Evolutionary conservation across 2,113 vertebrate genomes (phyloP).

Genomic region (Zapornia atra): DNA sequence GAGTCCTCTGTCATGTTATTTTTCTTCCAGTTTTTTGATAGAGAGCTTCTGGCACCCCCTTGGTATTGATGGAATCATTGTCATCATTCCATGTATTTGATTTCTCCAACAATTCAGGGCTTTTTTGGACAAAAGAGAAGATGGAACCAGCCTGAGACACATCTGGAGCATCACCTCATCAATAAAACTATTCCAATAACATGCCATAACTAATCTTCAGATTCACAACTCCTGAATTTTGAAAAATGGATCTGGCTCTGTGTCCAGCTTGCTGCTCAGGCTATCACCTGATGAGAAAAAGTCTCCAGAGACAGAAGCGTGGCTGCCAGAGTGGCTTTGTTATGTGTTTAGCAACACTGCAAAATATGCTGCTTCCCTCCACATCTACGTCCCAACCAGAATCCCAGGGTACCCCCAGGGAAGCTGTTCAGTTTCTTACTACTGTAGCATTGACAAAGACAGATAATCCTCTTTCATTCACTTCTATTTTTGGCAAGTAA

Average conservation of each 20-base stretch:
- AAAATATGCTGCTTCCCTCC: background rate
- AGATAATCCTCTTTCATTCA: background rate
- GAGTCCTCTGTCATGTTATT: background rate
- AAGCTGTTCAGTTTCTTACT: background rate
- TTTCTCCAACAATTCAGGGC: background rate
- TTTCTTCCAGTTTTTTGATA: background rate
- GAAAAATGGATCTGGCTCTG: background rate
- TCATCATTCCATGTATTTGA: background rate
- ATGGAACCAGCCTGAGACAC: background rate
- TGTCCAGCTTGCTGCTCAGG: background rate
- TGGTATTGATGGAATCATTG: background rate
- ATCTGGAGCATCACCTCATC: background rate
- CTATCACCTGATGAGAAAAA: background rate
- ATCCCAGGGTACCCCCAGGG: background rate
- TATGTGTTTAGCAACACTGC: background rate
- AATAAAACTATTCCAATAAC: background rate
- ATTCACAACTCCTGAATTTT: background rate
- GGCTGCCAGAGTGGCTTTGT: background rate
- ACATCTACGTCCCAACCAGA: background rate
- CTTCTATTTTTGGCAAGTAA: slow-evolving; percentile 4
- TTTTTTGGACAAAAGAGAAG: background rate
- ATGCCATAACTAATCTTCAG: background rate
- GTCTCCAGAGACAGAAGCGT: background rate
- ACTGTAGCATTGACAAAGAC: background rate
- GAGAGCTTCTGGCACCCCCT: background rate